phyloP scores from a whole-genome alignment of 2,888 invertebrate genomes.

The Blastobasis lacticolella region DNA sequence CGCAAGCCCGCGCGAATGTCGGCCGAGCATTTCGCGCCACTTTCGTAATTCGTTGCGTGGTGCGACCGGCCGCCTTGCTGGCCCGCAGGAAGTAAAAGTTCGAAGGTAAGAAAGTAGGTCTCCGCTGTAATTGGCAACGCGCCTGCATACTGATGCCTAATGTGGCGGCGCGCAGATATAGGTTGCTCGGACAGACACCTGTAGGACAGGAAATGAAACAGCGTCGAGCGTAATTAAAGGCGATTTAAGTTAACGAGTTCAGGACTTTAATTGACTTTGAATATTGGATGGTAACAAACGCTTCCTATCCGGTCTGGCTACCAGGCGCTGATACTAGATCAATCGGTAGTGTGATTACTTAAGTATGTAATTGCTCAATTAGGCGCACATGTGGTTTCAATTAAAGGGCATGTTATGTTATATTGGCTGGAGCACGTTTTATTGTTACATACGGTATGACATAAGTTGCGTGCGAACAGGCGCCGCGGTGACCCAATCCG shows the following conservation, averaged over 20 bases:
- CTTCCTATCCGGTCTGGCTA: no score
- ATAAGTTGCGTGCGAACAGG: constrained; percentile 47
- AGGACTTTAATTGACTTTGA: no score
- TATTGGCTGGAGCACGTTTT: constrained; percentile 18
- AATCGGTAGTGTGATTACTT: neutral
- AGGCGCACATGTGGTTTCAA: neutral
- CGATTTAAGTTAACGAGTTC: no score
- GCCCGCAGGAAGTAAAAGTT: constrained; percentile 75
- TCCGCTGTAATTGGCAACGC: constrained; percentile 68
- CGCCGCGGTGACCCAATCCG: constrained; percentile 55
- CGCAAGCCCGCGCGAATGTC: constrained; percentile 69
- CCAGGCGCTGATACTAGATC: neutral
- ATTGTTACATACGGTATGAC: constrained; percentile 47
- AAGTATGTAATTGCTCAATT: neutral
- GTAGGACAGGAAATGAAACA: neutral
- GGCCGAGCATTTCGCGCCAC: constrained; percentile 74
- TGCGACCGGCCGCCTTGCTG: constrained; percentile 64
- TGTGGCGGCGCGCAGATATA: constrained; percentile 36
- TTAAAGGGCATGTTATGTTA: neutral
- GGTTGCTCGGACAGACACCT: constrained; percentile 27
- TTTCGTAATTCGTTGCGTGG: constrained; percentile 73
- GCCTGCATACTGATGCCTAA: constrained; percentile 67
- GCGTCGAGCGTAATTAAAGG: no score
- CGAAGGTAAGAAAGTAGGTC: constrained; percentile 75
- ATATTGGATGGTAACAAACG: no score